These are phyloP conservation scores for Rhimphoctona megacephalus DNA, from an alignment of 2,888 invertebrate species.

Conservation along the genomic window DNA sequence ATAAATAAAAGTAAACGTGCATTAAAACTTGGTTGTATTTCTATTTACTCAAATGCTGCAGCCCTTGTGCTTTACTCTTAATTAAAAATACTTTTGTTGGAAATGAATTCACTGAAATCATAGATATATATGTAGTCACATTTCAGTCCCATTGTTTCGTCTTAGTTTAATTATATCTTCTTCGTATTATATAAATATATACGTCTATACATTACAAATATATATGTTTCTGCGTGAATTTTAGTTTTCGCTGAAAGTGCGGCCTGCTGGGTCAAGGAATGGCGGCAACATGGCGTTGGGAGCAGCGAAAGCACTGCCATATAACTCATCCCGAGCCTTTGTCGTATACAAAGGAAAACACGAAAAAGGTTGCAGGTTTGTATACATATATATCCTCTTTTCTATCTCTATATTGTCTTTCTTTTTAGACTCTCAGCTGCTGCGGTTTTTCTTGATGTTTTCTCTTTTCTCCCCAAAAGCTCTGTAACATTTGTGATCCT, in stretches of 20 bases:
- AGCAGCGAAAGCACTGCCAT: slow-evolving; percentile 84
- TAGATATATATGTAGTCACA: background rate
- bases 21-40: background rate
- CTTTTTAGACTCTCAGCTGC: background rate
- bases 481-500: background rate
- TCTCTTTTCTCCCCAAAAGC: background rate
- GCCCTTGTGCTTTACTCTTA: background rate
- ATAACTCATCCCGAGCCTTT: slow-evolving; percentile 83
- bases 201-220: background rate
- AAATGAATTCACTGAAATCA: background rate
- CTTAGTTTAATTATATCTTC: background rate
- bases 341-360: slow-evolving; percentile 81
- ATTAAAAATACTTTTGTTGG: slow-evolving; percentile 14
- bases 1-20: background rate
- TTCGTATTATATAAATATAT: background rate
- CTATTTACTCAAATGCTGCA: background rate
- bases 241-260: slow-evolving; percentile 78
- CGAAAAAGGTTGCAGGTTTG: slow-evolving; percentile 82
- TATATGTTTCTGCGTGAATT: slow-evolving; percentile 63
- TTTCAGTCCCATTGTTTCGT: background rate
- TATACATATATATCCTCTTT: slow-evolving; percentile 19
- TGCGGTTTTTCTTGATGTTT: background rate
- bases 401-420: background rate
- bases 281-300: slow-evolving; percentile 84
- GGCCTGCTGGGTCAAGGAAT: slow-evolving; percentile 82